These are phyloP conservation scores for Aleiodes sp. DNA, from an alignment of 1,140 invertebrate species.

Conservation along the genomic window DNA sequence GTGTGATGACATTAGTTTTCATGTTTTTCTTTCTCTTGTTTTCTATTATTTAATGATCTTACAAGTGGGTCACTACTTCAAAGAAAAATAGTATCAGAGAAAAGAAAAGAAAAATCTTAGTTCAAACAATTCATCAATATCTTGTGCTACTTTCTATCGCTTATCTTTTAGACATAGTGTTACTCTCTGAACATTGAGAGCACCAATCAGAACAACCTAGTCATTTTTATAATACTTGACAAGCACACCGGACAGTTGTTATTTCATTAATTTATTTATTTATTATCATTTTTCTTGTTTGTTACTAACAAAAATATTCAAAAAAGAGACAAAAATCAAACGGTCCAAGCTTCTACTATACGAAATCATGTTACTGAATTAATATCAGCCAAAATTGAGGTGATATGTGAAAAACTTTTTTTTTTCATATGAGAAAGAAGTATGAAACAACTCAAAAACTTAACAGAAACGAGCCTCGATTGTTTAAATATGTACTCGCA, in stretches of 20 bases:
- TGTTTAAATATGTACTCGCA: no score
- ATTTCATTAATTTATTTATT: not conserved
- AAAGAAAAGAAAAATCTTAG: not conserved
- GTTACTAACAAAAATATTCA: slow-evolving; percentile 14
- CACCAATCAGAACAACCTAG: not conserved
- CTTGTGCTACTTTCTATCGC: no score
- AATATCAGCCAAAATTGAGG: no score
- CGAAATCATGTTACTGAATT: not conserved
- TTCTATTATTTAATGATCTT: slow-evolving; percentile 7
- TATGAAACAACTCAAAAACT: no score
- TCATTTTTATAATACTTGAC: slow-evolving; percentile 7
- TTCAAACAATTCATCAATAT: not conserved
- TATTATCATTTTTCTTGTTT: slow-evolving; percentile 1
- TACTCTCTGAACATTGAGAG: no score
- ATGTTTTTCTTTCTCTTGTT: slow-evolving; percentile 11
- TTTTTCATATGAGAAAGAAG: no score
- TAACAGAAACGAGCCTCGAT: no score
- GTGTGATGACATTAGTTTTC: slow-evolving; percentile 33
- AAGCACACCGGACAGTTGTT: slow-evolving; percentile 25
- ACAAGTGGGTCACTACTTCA: not conserved
- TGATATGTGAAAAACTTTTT: no score
- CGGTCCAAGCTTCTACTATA: slow-evolving; percentile 24
- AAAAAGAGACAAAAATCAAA: not conserved
- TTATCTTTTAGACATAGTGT: no score
- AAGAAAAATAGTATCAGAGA: not conserved